Evolutionary conservation across 2,113 vertebrate genomes (phyloP).

Genomic region (Dryoscopus gambensis): DNA sequence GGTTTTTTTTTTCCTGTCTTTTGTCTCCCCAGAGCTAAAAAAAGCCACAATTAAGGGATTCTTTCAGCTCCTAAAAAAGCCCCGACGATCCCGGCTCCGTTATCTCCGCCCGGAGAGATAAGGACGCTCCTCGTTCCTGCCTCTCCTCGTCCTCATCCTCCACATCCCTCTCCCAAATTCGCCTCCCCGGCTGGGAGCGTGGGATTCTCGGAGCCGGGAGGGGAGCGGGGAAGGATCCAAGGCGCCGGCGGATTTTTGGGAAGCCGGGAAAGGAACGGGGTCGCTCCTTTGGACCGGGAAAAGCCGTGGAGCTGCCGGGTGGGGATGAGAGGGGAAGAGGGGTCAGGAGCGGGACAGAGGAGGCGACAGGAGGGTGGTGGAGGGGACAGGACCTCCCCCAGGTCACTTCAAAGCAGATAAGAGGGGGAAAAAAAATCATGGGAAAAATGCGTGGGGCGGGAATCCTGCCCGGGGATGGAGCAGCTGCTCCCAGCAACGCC

Average conservation of each 20-base stretch:
- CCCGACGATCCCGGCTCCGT: not conserved
- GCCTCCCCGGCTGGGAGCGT: not conserved
- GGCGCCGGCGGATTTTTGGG: not conserved
- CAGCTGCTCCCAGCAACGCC: not conserved
- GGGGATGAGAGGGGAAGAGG: not conserved
- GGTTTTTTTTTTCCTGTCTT: not conserved
- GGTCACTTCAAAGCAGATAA: not conserved
- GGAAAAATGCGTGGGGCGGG: not conserved
- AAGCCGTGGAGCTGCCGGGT: not conserved
- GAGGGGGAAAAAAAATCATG: not conserved
- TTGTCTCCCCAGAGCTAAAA: not conserved
- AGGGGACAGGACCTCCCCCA: not conserved
- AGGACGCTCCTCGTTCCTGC: not conserved
- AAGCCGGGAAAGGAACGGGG: rapidly evolving
- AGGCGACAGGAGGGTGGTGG: not conserved
- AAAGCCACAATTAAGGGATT: not conserved
- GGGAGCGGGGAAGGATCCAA: not conserved
- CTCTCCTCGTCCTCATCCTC: not conserved
- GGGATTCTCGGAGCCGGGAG: not conserved
- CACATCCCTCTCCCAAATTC: not conserved
- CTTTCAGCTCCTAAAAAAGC: not conserved
- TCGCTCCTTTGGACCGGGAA: not conserved
- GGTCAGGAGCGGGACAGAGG: not conserved
- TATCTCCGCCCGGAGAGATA: not conserved
- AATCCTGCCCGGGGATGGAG: not conserved